Conservation (phyloP, 2,113 vertebrate genomes). For the Saccopteryx leptura region DNA sequence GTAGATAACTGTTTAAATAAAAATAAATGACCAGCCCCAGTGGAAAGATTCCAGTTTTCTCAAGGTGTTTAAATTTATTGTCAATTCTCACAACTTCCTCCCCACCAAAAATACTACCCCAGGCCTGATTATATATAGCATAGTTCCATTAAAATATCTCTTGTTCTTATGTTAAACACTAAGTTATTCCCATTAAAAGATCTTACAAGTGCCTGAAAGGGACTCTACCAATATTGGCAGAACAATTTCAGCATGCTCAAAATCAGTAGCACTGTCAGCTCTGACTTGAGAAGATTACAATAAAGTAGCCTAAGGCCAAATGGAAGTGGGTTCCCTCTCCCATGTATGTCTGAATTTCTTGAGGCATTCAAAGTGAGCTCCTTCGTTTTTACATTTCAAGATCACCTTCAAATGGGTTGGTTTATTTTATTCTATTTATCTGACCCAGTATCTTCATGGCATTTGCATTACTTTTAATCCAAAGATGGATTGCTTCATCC, state of each 20-base stretch:
- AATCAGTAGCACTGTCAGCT: not conserved
- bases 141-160: not conserved
- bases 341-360: not conserved
- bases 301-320: not conserved
- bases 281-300: slow-evolving; percentile 13
- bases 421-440: not conserved
- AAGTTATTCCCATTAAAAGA: not conserved
- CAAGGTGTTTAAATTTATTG: slow-evolving; percentile 60
- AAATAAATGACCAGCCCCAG: slow-evolving; percentile 44
- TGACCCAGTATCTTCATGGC: not conserved
- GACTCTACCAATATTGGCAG: not conserved
- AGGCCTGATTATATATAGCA: not conserved
- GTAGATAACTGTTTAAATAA: slow-evolving; percentile 63
- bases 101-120: not conserved
- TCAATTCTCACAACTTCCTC: slow-evolving; percentile 1
- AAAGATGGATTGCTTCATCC: not conserved
- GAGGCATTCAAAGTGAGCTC: not conserved
- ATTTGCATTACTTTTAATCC: slow-evolving; percentile 41
- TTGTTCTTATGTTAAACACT: slow-evolving; percentile 19
- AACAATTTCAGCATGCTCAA: not conserved
- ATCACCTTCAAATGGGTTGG: not conserved
- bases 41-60: slow-evolving; percentile 52
- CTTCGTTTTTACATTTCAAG: slow-evolving; percentile 16
- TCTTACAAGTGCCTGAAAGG: not conserved
- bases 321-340: not conserved